Evolutionary conservation across 2,113 vertebrate species (phyloP).

Genomic region (Alligator mississippiensis): DNA sequence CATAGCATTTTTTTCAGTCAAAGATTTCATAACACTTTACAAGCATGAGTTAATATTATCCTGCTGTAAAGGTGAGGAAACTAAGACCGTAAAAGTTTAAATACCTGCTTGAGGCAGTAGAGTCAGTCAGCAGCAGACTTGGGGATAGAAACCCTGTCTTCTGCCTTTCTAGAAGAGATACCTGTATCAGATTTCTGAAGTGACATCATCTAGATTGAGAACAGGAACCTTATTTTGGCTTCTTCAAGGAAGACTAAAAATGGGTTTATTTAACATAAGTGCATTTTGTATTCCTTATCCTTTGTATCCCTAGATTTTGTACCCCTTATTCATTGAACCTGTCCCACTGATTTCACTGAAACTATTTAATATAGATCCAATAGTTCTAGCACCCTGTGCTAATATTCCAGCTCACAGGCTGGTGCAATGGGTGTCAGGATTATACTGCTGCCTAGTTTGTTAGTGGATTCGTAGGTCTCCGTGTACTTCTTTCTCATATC

Average conservation of each 20-base stretch:
- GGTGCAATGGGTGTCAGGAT: background rate
- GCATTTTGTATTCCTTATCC: background rate
- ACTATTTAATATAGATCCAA: background rate
- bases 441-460: background rate
- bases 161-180: background rate
- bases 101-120: background rate
- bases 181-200: background rate
- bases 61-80: conserved; percentile 23
- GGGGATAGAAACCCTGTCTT: background rate
- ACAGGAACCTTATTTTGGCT: background rate
- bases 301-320: too few relatives aligned
- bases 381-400: background rate
- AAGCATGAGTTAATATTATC: conserved; percentile 51
- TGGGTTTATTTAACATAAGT: background rate
- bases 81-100: background rate
- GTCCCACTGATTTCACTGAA: background rate
- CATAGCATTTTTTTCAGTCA: conserved; percentile 29
- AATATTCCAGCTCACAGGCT: background rate
- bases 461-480: background rate
- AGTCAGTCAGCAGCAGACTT: background rate
- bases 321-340: background rate
- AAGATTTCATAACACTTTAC: conserved; percentile 51
- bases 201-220: background rate
- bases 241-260: background rate
- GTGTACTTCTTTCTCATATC: background rate